Conservation (phyloP, 2,888 invertebrate species). For the Agrenia bidenticulata region DNA sequence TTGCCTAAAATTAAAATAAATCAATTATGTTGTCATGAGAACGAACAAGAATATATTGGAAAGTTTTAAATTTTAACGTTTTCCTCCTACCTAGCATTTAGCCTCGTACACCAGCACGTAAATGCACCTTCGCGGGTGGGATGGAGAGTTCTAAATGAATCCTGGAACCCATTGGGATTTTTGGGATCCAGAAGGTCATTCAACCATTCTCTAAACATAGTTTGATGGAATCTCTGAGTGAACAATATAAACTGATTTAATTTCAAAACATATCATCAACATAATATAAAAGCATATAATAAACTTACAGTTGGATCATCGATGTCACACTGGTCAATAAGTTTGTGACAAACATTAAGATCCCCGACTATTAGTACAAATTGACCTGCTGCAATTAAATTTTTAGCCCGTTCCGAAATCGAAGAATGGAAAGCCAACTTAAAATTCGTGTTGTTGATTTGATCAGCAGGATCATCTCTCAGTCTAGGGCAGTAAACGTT, state of each 20-base stretch:
- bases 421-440: slow-evolving; percentile 38
- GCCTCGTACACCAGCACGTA: slow-evolving; percentile 44
- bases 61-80: background rate
- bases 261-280: background rate
- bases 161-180: slow-evolving; percentile 25
- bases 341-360: slow-evolving; percentile 40
- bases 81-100: slow-evolving; percentile 27
- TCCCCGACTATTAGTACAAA: slow-evolving; percentile 45
- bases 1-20: slow-evolving; percentile 18
- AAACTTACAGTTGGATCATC: background rate
- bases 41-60: too few relatives aligned
- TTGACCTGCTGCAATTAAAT: slow-evolving; percentile 29
- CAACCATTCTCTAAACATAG: slow-evolving; percentile 31
- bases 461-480: slow-evolving; percentile 34
- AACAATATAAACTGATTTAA: slow-evolving; percentile 7
- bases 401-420: slow-evolving; percentile 29
- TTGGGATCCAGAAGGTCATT: slow-evolving; percentile 17
- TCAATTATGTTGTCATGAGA: too few relatives aligned
- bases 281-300: too few relatives aligned
- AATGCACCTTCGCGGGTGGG: slow-evolving; percentile 32
- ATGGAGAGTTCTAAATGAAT: slow-evolving; percentile 38
- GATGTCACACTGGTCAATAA: slow-evolving; percentile 32
- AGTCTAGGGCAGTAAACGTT: slow-evolving; percentile 47
- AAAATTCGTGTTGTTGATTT: slow-evolving; percentile 31
- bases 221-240: slow-evolving; percentile 25